Evolutionary conservation across 2,888 invertebrate genomes (phyloP), one percentile per base, ranked within the genome.

Genomic region (Craniophora ligustri): DNA sequence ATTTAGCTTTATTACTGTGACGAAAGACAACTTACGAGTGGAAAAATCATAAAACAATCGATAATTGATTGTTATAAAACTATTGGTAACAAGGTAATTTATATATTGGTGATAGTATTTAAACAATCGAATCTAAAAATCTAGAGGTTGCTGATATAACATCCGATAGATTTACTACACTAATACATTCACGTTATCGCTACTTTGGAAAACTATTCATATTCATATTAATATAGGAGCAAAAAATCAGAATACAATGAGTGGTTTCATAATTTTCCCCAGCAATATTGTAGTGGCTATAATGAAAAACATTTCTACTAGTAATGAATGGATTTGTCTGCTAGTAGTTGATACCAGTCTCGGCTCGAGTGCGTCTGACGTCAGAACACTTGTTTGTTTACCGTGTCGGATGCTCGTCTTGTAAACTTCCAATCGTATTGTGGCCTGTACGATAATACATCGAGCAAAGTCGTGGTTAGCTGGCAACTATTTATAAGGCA

Each of bases 401-500:
- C 83, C 77, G 75, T 68, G 79, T 83, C 85, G 88, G 88, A 88
- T 85, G 85, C 85, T 75, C 76, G 79, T 79, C 76, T 74, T 85
- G 87, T 91, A 89, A 89, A 90, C 90, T 88, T 89, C 86, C 87
- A 87, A 86, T 79, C 78, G 79, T 83, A 85, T 87, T 86, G 87
- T 86, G 81, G 80, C 73, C 71, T 65, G 72, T 77, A 76, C 80
- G 75, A 76, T 81, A 82, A 81, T 82, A 76, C 54, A 44, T 28
- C 16, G 41, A 32, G 32, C 44, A 48, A 55, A 73, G 61, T 53
- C 62, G 39, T 40, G 48, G 56, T 65, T 70, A 67, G 60, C 56
- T 35, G 16, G 55, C n/a, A 19, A 61, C 62, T 61, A 63, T 67
- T 70, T 62, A 51, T 58, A 41, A 42, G 34, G 16, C 46, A 54